Evolutionary conservation across 1,140 invertebrate species (phyloP), one percentile per base, ranked within the genome.

Genomic region (Leptopilina clavipes): DNA sequence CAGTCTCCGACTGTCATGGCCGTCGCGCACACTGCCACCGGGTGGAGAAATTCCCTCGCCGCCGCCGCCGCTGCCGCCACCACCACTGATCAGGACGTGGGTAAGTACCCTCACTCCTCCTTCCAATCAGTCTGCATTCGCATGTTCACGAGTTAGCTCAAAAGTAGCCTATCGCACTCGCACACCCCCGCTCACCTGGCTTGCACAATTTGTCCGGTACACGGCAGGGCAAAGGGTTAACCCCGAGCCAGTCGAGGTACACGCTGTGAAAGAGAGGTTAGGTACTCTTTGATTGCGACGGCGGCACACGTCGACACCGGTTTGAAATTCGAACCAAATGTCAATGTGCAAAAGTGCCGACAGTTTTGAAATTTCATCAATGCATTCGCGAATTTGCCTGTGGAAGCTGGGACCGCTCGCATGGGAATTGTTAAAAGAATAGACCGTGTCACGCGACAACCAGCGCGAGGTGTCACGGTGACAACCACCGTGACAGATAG

Each of bases 111-210:
- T 89, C 86, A 86, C 87, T 86, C 82, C 84, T 87, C 78, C 79
- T 82, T 82, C 81, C 80, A 87, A 87, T 90, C 89, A 89, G 89
- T 89, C 88, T 88, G 89, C 87, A 88, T 85, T 88, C 87, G 89
- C 87, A 88, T 90, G 89, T 85, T 86, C 86, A 88, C 87, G 88
- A 87, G 87, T 87, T 87, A 88, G 86, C 86, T 89, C 82, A 82
- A 83, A 31, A 85, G 81, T 82, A 86, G 85, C 56, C 85, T 88
- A 84, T 83, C 80, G 83, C 84, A 85, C 79, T 79, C 81, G 79
- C 78, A 76, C 83, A 79, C 79, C 77, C 79, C 80, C 77, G 77
- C 79, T 81, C 80, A 87, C 85, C 85, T 85, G 82, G 82, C 81
- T 82, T 80, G 79, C 80, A 80, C 81, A 79, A 79, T 76, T 78